Conservation (phyloP, 2,113 vertebrate species). For the Tachysurus fulvidraco region DNA sequence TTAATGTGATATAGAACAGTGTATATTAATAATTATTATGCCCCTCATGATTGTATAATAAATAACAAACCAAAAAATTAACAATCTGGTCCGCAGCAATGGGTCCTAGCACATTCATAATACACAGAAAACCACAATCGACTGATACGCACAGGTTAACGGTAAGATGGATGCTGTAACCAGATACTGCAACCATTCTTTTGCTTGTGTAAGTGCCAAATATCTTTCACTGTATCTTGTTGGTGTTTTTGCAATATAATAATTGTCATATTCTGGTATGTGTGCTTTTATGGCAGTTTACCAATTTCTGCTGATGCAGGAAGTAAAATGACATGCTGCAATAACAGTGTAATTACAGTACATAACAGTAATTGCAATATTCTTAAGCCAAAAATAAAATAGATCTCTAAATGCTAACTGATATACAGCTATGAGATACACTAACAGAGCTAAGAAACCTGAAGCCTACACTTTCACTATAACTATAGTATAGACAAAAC, state of each 20-base stretch:
- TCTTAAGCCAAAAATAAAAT: not conserved
- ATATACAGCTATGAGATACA: not conserved
- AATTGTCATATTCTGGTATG: not conserved
- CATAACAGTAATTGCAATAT: not conserved
- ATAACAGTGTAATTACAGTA: not conserved
- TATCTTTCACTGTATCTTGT: not conserved
- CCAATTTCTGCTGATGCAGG: not conserved
- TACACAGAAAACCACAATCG: not conserved
- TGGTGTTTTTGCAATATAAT: not conserved
- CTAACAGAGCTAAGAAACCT: not conserved
- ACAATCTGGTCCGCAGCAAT: not conserved
- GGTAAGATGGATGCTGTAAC: not conserved
- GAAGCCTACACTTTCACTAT: not conserved
- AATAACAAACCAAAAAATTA: not conserved
- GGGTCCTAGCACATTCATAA: not conserved
- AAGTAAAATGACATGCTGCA: not conserved
- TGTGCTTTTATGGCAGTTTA: not conserved
- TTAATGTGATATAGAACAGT: not conserved
- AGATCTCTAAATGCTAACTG: not conserved
- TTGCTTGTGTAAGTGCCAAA: not conserved
- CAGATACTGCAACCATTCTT: not conserved
- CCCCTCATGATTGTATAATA: not conserved
- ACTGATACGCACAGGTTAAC: not conserved
- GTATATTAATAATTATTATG: not conserved
- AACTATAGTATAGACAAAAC: not conserved